Conservation (phyloP, 1,140 invertebrate genomes). For the Physella acuta region DNA sequence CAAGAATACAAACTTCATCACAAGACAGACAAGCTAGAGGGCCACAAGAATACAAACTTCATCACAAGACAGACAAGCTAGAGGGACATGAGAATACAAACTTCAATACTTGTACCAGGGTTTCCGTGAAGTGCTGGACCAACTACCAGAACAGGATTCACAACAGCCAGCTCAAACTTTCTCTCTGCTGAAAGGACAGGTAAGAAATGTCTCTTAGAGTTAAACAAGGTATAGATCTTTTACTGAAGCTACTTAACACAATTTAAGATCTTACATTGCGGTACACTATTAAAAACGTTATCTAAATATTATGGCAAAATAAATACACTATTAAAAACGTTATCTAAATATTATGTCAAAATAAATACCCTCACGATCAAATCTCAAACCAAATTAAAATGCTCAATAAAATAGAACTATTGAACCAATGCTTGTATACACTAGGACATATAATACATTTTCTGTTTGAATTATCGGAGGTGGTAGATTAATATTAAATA, state of each 20-base stretch:
- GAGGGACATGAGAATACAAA: too few relatives aligned
- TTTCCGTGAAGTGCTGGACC: constrained; percentile 62
- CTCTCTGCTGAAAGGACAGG: constrained; percentile 48
- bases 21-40: too few relatives aligned
- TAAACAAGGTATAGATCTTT: background rate
- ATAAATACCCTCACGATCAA: background rate
- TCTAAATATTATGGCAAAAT: background rate
- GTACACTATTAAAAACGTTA: too few relatives aligned
- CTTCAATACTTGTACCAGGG: constrained; percentile 59
- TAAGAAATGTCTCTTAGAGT: background rate
- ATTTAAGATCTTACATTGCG: too few relatives aligned
- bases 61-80: too few relatives aligned
- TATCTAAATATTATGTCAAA: background rate
- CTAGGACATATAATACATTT: too few relatives aligned
- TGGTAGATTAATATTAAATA: too few relatives aligned
- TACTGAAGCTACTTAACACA: background rate
- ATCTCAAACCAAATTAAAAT: too few relatives aligned
- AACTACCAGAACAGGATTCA: constrained; percentile 65
- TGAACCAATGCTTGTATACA: too few relatives aligned
- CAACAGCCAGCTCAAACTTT: constrained; percentile 63
- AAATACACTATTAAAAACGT: background rate
- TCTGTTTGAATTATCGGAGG: too few relatives aligned
- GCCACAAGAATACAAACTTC: background rate
- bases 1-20: too few relatives aligned
- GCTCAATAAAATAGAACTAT: too few relatives aligned